phyloP scores from a whole-genome alignment of 2,113 vertebrate species.

The Tragelaphus imberbis region DNA sequence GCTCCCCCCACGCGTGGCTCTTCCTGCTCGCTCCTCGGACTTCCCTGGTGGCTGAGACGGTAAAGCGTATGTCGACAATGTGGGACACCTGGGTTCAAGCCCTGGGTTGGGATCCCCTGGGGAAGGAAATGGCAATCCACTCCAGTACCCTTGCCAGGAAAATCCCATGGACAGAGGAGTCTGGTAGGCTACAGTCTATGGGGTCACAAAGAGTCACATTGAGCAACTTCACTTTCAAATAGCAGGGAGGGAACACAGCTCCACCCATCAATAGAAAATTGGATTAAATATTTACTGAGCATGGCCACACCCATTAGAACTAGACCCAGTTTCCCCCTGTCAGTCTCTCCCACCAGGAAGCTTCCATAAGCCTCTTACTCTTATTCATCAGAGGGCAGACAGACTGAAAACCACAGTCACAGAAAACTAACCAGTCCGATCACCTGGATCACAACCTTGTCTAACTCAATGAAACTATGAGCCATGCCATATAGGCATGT shows the following conservation, averaged over 20 bases:
- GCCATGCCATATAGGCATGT: background rate
- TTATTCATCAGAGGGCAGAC: background rate
- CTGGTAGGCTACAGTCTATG: too few species aligned
- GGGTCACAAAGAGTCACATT: accelerated
- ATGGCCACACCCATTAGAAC: too few species aligned
- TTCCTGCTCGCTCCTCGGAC: accelerated
- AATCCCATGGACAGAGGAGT: too few species aligned
- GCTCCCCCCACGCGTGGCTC: too few species aligned
- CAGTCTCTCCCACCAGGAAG: background rate
- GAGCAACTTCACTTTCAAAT: background rate
- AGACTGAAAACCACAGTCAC: background rate
- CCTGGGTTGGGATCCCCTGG: too few species aligned
- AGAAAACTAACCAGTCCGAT: background rate
- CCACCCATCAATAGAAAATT: background rate
- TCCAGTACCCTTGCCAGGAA: too few species aligned
- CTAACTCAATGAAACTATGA: background rate
- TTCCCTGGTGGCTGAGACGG: too few species aligned
- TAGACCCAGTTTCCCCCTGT: too few species aligned
- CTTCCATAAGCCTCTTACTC: background rate
- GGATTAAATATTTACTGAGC: background rate
- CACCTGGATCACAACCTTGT: background rate
- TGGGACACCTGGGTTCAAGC: too few species aligned
- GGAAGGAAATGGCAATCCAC: too few species aligned
- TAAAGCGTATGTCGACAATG: too few species aligned
- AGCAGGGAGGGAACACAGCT: background rate